Conservation (phyloP, 2,888 invertebrate genomes). For the Perithous albicinctus region DNA sequence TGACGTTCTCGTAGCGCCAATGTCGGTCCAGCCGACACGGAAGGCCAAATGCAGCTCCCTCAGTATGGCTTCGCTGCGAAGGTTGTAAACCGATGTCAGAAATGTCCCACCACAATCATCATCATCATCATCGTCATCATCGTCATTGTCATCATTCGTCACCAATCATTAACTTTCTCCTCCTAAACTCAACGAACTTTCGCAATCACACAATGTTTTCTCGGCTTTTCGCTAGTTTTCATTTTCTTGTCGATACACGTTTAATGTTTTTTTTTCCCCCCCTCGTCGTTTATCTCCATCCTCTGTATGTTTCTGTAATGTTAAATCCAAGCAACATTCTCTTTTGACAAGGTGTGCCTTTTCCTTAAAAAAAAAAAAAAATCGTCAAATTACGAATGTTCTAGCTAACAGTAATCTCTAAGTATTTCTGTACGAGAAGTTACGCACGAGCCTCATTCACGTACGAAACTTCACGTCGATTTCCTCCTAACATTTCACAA, state of each 20-base stretch:
- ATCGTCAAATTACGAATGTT: not conserved
- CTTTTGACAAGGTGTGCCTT: not conserved
- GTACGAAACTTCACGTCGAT: slow-evolving; percentile 32
- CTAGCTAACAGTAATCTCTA: not conserved
- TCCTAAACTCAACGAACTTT: not conserved
- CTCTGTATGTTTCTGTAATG: slow-evolving; percentile 23
- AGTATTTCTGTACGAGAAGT: slow-evolving; percentile 19
- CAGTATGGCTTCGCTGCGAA: slow-evolving; percentile 89
- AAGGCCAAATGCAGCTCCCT: slow-evolving; percentile 90
- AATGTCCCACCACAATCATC: slow-evolving; percentile 38
- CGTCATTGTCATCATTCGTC: slow-evolving; percentile 54
- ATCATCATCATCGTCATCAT: slow-evolving; percentile 46
- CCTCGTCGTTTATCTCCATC: slow-evolving; percentile 15
- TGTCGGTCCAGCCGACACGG: slow-evolving; percentile 94
- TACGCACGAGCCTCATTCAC: slow-evolving; percentile 4
- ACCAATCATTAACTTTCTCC: slow-evolving; percentile 2
- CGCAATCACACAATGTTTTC: slow-evolving; percentile 59
- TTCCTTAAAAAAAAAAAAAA: slow-evolving; percentile 13
- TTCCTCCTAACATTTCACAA: slow-evolving; percentile 1
- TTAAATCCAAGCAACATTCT: not conserved
- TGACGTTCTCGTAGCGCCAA: slow-evolving; percentile 90
- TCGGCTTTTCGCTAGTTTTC: slow-evolving; percentile 36
- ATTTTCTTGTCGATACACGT: slow-evolving; percentile 25
- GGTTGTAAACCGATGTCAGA: slow-evolving; percentile 86
- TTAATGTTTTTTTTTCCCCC: slow-evolving; percentile 45